Percentiles rank a stretch among this genome's conserved stretches.
phyloP scores from a whole-genome alignment of 2,888 invertebrate species.

The Chirona hameri region DNA sequence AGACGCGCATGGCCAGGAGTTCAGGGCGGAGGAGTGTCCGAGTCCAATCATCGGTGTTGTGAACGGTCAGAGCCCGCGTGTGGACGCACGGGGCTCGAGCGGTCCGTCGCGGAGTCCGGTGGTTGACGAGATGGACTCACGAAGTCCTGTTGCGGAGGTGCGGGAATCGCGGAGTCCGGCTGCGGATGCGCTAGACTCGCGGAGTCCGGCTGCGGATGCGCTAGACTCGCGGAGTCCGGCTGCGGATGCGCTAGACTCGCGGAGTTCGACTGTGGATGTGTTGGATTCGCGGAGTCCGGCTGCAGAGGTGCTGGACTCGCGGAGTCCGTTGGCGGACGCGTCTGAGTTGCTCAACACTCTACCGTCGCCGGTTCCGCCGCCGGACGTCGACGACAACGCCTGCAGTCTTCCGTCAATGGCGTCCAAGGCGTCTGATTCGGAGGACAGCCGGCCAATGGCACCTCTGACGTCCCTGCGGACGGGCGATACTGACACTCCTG shows the following conservation, averaged over 20 bases:
- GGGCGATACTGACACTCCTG: background rate
- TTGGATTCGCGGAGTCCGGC: background rate
- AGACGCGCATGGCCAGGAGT: background rate
- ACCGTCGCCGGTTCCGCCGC: background rate
- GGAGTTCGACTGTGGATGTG: background rate
- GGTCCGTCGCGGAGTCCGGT: background rate
- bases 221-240: background rate
- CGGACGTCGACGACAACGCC: constrained; percentile 1
- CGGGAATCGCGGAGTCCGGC: background rate
- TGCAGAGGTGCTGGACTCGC: background rate
- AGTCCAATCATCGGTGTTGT: background rate
- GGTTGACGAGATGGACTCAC: too few relatives aligned
- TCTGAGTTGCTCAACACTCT: background rate
- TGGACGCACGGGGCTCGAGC: background rate
- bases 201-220: background rate
- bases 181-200: background rate
- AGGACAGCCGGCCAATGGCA: background rate
- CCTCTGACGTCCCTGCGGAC: background rate
- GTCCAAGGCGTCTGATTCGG: constrained; percentile 22
- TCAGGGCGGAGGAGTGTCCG: background rate
- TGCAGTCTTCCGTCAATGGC: background rate
- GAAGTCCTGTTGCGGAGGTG: background rate
- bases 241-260: background rate
- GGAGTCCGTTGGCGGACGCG: background rate
- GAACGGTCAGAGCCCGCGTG: background rate